Percentiles rank a stretch among this genome's conserved stretches.
These are phyloP conservation scores for Phylloscopus collybita DNA, from an alignment of 2,797 vertebrate species.

Conservation along the genomic window DNA sequence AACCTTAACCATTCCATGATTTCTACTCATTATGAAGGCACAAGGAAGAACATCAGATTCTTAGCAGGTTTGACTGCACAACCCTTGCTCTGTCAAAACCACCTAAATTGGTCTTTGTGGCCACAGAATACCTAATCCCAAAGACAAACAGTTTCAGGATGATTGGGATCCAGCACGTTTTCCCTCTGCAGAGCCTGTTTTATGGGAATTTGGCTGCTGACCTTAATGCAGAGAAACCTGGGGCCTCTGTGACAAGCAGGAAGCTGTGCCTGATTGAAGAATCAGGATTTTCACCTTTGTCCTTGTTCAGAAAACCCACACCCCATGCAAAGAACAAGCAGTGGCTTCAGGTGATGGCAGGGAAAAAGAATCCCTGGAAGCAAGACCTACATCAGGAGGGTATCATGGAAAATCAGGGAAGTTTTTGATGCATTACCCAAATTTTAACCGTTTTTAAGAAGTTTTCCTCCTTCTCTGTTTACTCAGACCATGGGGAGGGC, in stretches of 20 bases:
- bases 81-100: neutral
- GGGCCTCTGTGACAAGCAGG: neutral
- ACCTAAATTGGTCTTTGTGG: neutral
- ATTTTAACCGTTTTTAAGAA: neutral
- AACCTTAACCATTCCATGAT: neutral
- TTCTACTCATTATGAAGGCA: neutral
- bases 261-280: neutral
- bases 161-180: rapidly evolving
- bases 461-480: neutral
- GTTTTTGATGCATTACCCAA: neutral
- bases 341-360: no score
- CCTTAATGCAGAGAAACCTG: neutral
- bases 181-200: neutral
- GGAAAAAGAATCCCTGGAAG: neutral
- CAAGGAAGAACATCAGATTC: neutral
- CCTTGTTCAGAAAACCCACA: neutral
- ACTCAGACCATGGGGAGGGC: neutral
- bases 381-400: neutral
- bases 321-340: neutral
- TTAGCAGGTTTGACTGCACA: neutral
- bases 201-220: neutral
- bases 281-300: neutral
- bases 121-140: neutral
- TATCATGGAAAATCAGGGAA: rapidly evolving
- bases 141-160: rapidly evolving